These are phyloP conservation scores for Paratilapia polleni DNA, from an alignment of 2,113 vertebrate genomes.

Conservation along the genomic window DNA sequence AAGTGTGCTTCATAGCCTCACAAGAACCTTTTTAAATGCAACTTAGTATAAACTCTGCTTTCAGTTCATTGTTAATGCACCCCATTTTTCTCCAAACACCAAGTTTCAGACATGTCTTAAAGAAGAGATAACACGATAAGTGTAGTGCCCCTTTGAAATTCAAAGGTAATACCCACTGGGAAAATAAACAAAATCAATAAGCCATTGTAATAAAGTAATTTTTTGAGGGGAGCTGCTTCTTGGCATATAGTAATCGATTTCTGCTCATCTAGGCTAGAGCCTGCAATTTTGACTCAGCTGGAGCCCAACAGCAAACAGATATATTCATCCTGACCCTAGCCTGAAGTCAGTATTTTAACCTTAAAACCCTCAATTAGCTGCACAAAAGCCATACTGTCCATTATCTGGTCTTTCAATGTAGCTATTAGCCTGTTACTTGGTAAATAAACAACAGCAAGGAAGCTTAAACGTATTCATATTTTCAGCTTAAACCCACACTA, in stretches of 20 bases:
- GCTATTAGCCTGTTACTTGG: background rate
- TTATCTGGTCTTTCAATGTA: background rate
- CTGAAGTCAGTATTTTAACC: background rate
- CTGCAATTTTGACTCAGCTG: background rate
- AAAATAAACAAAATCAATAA: constrained; percentile 14
- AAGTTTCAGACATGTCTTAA: background rate
- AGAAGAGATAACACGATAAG: background rate
- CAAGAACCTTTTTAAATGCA: background rate
- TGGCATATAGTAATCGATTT: constrained; percentile 5
- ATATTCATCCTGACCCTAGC: background rate
- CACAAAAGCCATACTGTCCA: background rate
- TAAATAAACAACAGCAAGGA: background rate
- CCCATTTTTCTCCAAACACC: background rate
- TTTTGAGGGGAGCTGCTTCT: background rate
- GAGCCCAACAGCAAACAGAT: background rate
- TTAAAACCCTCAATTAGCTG: background rate
- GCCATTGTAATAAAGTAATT: constrained; percentile 10
- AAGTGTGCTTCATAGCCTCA: background rate
- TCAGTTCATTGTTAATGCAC: background rate
- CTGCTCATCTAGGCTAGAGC: background rate
- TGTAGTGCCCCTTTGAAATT: background rate
- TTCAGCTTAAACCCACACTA: background rate
- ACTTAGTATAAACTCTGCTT: background rate
- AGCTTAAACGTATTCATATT: background rate
- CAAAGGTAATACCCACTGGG: background rate